A percentile compares a stretch with the other conserved stretches of the same genome.
These are phyloP conservation scores for Steinernema feltiae DNA, from an alignment of 1,140 invertebrate genomes.

Conservation along the genomic window DNA sequence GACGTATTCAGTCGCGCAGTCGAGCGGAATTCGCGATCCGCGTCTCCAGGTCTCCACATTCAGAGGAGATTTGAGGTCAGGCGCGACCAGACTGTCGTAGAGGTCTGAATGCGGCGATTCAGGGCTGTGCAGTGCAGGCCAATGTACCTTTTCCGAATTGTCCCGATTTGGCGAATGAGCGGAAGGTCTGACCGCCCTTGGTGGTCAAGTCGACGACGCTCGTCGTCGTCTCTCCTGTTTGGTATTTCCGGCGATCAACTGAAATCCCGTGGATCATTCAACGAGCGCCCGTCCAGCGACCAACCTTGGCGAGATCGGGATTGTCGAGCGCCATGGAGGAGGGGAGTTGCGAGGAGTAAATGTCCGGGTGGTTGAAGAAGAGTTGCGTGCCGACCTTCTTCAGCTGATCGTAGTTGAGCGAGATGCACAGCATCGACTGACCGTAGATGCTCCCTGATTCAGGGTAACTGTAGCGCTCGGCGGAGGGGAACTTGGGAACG, in stretches of 20 bases:
- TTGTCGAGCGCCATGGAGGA: conserved; percentile 31
- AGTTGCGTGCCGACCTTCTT: conserved; percentile 38
- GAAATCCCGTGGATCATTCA: background rate
- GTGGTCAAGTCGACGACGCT: conserved; percentile 27
- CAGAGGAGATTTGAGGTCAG: conserved; percentile 29
- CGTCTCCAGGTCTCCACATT: conserved; percentile 40
- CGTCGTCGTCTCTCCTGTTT: conserved; percentile 20
- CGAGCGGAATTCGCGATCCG: conserved; percentile 23
- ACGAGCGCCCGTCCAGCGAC: background rate
- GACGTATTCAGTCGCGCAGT: conserved; percentile 8
- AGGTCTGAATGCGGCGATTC: conserved; percentile 27
- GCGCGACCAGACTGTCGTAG: conserved; percentile 37
- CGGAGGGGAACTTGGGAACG: conserved; percentile 37
- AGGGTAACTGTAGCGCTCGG: conserved; percentile 37
- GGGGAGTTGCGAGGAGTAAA: conserved; percentile 37
- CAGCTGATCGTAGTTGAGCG: conserved; percentile 36
- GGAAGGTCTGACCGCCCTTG: conserved; percentile 26
- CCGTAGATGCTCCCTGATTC: conserved; percentile 34
- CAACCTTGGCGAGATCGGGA: conserved; percentile 37
- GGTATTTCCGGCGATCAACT: conserved; percentile 32
- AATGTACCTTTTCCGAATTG: conserved; percentile 38
- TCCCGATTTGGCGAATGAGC: conserved; percentile 35
- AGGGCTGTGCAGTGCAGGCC: background rate
- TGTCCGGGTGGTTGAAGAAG: conserved; percentile 39
- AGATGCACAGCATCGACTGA: conserved; percentile 42